These are phyloP conservation scores for Leptocoma aspasia DNA, from an alignment of 2,113 vertebrate genomes.

Conservation along the genomic window DNA sequence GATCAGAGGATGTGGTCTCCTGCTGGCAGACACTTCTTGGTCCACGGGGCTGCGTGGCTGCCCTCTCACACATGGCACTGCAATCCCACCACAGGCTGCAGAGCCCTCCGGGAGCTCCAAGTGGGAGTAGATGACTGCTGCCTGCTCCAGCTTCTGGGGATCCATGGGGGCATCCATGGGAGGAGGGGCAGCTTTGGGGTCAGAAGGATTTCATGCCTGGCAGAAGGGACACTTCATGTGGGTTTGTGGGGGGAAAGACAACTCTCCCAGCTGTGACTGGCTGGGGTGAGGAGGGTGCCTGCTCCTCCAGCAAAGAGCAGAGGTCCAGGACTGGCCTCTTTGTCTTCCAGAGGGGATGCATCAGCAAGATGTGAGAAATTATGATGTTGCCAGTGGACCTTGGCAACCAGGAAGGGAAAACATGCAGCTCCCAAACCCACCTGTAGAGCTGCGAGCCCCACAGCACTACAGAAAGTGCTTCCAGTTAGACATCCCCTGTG, in stretches of 20 bases:
- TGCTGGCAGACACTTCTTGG: not conserved
- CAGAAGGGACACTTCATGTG: accelerated
- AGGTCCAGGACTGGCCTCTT: not conserved
- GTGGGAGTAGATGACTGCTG: not conserved
- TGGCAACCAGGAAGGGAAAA: not conserved
- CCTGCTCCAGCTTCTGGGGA: not conserved
- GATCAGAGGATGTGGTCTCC: not conserved
- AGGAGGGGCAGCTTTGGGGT: not conserved
- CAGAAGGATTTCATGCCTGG: not conserved
- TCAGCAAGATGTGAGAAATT: not conserved
- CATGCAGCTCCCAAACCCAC: not conserved
- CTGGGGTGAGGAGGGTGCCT: not conserved
- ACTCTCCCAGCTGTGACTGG: not conserved
- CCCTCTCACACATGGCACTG: not conserved
- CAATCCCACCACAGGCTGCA: not conserved
- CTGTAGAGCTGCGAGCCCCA: not conserved
- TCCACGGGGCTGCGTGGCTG: not conserved
- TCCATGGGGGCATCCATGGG: not conserved
- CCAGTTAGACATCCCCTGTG: not conserved
- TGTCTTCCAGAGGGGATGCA: not conserved
- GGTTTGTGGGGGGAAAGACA: not conserved
- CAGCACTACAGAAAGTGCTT: not conserved
- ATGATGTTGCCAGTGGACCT: not conserved
- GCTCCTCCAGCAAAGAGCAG: not conserved
- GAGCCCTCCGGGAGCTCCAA: not conserved